Evolutionary conservation across 2,888 invertebrate genomes (phyloP), one percentile per base, ranked within the genome.

Genomic region (Lysandra coridon): DNA sequence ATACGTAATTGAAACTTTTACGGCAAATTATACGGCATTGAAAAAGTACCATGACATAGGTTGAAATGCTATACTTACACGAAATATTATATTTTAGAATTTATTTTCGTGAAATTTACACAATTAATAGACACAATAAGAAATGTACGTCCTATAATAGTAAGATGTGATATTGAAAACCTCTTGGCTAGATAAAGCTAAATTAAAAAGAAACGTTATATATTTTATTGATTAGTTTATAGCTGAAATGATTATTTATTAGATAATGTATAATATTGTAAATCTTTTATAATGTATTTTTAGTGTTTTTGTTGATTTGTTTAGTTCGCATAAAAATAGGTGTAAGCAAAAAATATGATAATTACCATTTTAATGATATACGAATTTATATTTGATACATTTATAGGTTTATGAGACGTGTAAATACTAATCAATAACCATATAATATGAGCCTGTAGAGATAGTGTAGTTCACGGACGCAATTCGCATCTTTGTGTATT

Each of bases 211-310:
- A 49, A 33, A 17, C 1, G 33, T 64, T 64, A 69, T 14, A 33
- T 14, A 69, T 69, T 33, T 14, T 17, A 69, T 37, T 37, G 14
- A 17, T 69, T 69, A 33, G 14, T 33, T 69, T 69, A 69, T 69
- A 69, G 69, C 4, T 33, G 33, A 69, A 69, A 69, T 69, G 82
- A 78, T 33, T 78, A 30, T 30, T n/a, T 40, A 62, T 17, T 57
- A 62, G 62, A 62, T 23, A 62, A 37, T 49, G 57, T 57, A 14
- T 53, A 14, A 17, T 53, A 53, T 17, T 14, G 49, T 60, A 17
- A 78, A 57, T 62, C 62, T 62, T 62, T 62, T 62, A 23, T 62
- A 62, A 23, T 62, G 62, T 57, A 57, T 57, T 57, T 57, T 57
- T 57, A 57, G 17, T 64, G 30, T 64, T 53, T 76, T 44, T 76